A percentile compares a stretch with the other conserved stretches of the same genome.
Evolutionary conservation across 1,140 invertebrate species (phyloP).

Genomic region (Ptiloglossa arizonensis): DNA sequence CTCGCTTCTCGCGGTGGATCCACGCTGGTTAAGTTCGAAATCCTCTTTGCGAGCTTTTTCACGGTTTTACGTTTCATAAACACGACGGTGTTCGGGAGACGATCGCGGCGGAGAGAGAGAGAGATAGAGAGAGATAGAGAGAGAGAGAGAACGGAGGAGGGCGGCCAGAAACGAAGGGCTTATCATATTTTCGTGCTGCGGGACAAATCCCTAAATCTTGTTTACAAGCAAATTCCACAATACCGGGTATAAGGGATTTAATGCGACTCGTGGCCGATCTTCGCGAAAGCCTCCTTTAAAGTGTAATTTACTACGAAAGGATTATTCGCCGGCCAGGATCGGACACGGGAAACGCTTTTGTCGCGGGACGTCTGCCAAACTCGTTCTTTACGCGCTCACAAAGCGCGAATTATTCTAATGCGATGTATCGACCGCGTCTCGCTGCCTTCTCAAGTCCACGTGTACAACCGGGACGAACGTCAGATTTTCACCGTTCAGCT

Average conservation of each 20-base stretch:
- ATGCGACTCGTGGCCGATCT: constrained; percentile 64
- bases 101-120: no score
- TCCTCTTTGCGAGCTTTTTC: constrained; percentile 81
- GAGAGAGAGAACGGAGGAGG: constrained; percentile 24
- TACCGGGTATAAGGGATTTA: constrained; percentile 69
- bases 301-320: constrained; percentile 76
- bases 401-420: constrained; percentile 56
- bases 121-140: no score
- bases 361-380: constrained; percentile 65
- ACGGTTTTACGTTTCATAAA: constrained; percentile 82
- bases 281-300: constrained; percentile 69
- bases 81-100: constrained; percentile 51
- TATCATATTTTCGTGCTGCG: constrained; percentile 71
- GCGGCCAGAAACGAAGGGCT: constrained; percentile 65
- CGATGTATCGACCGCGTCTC: not conserved
- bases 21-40: constrained; percentile 69
- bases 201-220: constrained; percentile 79
- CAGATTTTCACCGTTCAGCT: not conserved
- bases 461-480: not conserved
- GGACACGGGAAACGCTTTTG: constrained; percentile 53
- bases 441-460: not conserved
- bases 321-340: constrained; percentile 67
- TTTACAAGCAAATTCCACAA: constrained; percentile 76
- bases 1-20: not conserved
- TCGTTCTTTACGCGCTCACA: constrained; percentile 61